Evolutionary conservation across 2,888 invertebrate species (phyloP).

Genomic region (Barypeithes pellucidus): DNA sequence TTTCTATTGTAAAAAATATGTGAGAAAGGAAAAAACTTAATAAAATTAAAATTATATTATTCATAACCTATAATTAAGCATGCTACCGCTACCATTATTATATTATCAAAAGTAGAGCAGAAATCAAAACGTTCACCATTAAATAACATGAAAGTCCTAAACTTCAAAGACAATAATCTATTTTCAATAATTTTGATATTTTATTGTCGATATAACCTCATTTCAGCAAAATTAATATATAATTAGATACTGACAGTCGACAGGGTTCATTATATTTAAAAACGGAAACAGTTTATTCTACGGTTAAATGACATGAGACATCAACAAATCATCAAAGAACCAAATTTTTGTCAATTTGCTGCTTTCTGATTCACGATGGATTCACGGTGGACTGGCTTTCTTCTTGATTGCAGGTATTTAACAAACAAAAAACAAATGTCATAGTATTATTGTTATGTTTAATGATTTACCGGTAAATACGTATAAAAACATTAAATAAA

Average conservation of each 20-base stretch:
- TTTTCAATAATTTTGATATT: conserved; percentile 27
- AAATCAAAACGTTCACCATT: conserved; percentile 10
- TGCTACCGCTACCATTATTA: conserved; percentile 9
- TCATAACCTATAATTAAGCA: conserved; percentile 14
- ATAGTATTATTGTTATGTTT: conserved; percentile 26
- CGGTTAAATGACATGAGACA: conserved; percentile 10
- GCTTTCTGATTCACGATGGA: conserved; percentile 31
- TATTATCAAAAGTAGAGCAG: conserved; percentile 17
- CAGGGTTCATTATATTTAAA: conserved; percentile 10
- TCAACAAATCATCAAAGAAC: neutral
- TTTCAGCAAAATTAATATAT: conserved; percentile 15
- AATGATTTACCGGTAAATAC: conserved; percentile 22
- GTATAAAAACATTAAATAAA: conserved; percentile 14
- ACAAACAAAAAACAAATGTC: conserved; percentile 29
- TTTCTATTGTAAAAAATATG: no score
- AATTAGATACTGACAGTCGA: neutral
- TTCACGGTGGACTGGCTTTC: conserved; percentile 31
- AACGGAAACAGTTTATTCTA: conserved; percentile 24
- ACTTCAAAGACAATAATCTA: conserved; percentile 16
- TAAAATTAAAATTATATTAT: neutral
- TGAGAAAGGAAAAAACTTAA: no score
- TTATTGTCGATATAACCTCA: conserved; percentile 13
- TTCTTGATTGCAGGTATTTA: conserved; percentile 37
- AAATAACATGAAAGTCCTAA: conserved; percentile 21
- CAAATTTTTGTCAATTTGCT: conserved; percentile 26